Percentiles rank a stretch among this genome's conserved stretches.
These are phyloP conservation scores for Rutilus rutilus DNA, from an alignment of 2,113 vertebrate genomes.

Conservation along the genomic window DNA sequence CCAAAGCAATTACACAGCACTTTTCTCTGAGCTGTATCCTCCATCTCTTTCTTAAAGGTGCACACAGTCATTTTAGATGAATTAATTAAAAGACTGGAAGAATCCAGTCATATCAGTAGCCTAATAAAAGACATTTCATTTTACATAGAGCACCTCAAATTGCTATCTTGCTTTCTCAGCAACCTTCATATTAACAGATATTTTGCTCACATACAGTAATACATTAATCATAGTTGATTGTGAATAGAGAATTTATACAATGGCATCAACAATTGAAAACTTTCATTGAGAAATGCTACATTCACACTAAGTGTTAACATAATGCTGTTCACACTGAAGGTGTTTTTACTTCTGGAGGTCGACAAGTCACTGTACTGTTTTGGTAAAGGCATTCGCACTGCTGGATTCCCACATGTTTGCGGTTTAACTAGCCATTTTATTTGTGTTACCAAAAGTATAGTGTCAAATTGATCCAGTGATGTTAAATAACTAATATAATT, in stretches of 20 bases:
- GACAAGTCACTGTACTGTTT: not conserved
- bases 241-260: not conserved
- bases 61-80: not conserved
- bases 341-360: not conserved
- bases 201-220: not conserved
- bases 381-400: not conserved
- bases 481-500: not conserved
- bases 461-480: not conserved
- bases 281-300: not conserved
- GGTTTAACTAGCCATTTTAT: not conserved
- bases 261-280: not conserved
- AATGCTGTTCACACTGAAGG: not conserved
- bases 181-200: not conserved
- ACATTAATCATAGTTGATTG: not conserved
- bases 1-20: slow-evolving; percentile 41
- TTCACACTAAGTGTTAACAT: not conserved
- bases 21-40: not conserved
- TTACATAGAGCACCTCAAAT: not conserved
- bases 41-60: not conserved
- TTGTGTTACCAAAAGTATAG: not conserved
- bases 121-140: not conserved
- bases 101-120: not conserved
- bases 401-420: not conserved
- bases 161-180: not conserved
- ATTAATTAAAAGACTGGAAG: not conserved